Conservation (phyloP, 2,888 invertebrate genomes). For the Drosophila testacea region DNA sequence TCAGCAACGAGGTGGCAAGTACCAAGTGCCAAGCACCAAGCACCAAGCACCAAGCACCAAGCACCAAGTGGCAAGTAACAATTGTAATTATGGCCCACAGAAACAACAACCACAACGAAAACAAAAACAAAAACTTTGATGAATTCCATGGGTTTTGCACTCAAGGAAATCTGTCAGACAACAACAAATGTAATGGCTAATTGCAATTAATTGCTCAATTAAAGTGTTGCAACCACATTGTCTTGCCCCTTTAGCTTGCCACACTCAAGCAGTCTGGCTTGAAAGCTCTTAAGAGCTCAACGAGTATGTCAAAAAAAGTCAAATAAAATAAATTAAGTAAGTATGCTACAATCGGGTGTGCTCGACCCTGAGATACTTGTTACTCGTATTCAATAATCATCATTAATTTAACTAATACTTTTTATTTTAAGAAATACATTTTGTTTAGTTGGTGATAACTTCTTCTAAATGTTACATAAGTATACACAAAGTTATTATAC, state of each 20-base stretch:
- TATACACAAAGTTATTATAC: not conserved
- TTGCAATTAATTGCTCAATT: conserved; percentile 72
- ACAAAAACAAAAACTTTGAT: conserved; percentile 16
- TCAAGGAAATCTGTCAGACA: conserved; percentile 21
- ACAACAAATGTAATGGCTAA: conserved; percentile 53
- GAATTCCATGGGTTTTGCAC: conserved; percentile 5
- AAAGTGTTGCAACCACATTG: conserved; percentile 28
- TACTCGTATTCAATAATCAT: too few species aligned
- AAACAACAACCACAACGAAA: conserved; percentile 2
- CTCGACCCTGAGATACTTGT: not conserved
- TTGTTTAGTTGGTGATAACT: too few species aligned
- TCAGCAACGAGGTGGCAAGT: conserved; percentile 19
- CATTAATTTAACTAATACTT: too few species aligned
- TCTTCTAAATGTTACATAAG: not conserved
- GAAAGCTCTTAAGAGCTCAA: conserved; percentile 15
- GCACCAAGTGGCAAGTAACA: conserved; percentile 14
- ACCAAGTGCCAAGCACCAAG: not conserved
- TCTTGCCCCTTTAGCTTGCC: not conserved
- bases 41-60: conserved; percentile 2
- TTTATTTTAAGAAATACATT: too few species aligned
- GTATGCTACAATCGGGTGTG: not conserved
- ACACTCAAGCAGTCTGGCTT: conserved; percentile 18
- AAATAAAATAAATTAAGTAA: not conserved
- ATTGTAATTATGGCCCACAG: conserved; percentile 25
- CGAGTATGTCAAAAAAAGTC: conserved; percentile 25